These are phyloP conservation scores for Orestias chungarensis DNA, from an alignment of 2,797 vertebrate genomes.

Conservation along the genomic window DNA sequence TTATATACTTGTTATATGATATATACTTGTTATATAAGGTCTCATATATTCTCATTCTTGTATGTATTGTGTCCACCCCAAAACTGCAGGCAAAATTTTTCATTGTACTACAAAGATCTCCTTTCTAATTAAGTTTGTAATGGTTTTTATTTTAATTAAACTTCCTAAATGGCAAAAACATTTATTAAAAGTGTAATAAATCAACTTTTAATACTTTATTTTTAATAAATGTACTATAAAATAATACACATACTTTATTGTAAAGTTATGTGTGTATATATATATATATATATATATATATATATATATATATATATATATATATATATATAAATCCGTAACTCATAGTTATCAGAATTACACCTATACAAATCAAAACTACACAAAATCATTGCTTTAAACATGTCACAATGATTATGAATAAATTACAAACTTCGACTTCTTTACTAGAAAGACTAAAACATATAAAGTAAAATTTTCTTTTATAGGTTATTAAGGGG, in stretches of 20 bases:
- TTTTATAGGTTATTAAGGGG: background rate
- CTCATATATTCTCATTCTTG: background rate
- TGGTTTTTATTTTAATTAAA: background rate
- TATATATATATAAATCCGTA: too few species aligned
- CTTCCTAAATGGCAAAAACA: background rate
- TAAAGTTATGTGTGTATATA: background rate
- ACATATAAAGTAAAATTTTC: background rate
- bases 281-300: too few species aligned
- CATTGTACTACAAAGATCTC: background rate
- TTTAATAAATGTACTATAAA: background rate
- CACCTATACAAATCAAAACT: too few species aligned
- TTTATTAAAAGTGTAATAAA: background rate
- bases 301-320: too few species aligned
- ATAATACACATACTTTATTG: background rate
- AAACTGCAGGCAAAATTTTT: background rate
- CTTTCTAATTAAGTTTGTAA: background rate
- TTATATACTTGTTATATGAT: background rate
- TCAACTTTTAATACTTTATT: background rate
- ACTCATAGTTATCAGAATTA: too few species aligned
- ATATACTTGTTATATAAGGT: too few species aligned
- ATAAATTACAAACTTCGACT: background rate
- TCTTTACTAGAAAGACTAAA: background rate
- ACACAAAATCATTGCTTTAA: background rate
- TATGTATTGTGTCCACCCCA: background rate
- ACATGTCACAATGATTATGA: background rate